These are phyloP conservation scores for Anser cygnoides DNA, from an alignment of 2,113 vertebrate species.

Conservation along the genomic window DNA sequence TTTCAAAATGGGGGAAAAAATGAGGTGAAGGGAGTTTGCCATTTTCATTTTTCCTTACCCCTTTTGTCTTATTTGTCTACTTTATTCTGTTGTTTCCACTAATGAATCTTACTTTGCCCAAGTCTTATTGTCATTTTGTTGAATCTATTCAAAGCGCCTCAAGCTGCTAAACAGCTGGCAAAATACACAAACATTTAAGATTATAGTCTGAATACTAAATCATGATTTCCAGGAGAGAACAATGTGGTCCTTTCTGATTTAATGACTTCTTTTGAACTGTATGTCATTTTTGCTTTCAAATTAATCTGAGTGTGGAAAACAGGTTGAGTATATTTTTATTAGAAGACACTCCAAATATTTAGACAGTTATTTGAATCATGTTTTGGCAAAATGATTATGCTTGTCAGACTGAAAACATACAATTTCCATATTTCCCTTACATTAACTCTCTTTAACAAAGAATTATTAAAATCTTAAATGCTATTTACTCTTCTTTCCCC, in stretches of 20 bases:
- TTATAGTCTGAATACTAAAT: slow-evolving; percentile 75
- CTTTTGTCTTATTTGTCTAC: not conserved
- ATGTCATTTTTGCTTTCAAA: slow-evolving; percentile 76
- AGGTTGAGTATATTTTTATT: slow-evolving; percentile 71
- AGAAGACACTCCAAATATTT: slow-evolving; percentile 79
- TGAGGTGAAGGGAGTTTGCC: not conserved
- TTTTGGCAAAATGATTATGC: slow-evolving; percentile 78
- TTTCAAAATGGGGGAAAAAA: not conserved
- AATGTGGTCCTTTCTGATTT: slow-evolving; percentile 74
- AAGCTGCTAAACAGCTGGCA: slow-evolving; percentile 71
- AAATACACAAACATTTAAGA: slow-evolving; percentile 73
- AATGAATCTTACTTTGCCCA: slow-evolving; percentile 48
- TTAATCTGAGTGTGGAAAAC: slow-evolving; percentile 75
- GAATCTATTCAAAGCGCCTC: slow-evolving; percentile 74
- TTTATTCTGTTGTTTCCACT: not conserved
- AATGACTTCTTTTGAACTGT: slow-evolving; percentile 77
- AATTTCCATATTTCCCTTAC: slow-evolving; percentile 76
- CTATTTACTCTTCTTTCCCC: slow-evolving; percentile 74
- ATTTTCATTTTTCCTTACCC: not conserved
- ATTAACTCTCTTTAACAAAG: slow-evolving; percentile 75
- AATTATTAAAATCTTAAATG: slow-evolving; percentile 81
- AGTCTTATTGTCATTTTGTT: slow-evolving; percentile 69
- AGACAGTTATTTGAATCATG: slow-evolving; percentile 78
- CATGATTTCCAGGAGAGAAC: slow-evolving; percentile 71
- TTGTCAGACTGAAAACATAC: slow-evolving; percentile 77